Evolutionary conservation across 1,140 invertebrate species (phyloP).

Genomic region (Drosophila persimilis): DNA sequence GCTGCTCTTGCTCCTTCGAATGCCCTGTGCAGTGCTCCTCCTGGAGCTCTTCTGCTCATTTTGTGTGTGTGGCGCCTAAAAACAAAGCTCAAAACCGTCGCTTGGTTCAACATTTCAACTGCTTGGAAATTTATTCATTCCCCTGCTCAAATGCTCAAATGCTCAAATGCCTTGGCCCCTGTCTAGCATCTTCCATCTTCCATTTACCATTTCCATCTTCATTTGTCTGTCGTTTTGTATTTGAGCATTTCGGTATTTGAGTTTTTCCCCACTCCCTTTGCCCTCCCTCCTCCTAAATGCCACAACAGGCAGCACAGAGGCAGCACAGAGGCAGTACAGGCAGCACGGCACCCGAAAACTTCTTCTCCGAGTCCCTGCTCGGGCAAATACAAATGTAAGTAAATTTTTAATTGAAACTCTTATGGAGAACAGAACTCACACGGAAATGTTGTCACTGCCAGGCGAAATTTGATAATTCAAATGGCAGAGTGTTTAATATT

Average conservation of each 20-base stretch:
- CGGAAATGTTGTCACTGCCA: slow-evolving; percentile 33
- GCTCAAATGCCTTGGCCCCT: neutral
- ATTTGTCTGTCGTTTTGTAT: slow-evolving; percentile 67
- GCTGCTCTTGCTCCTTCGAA: neutral
- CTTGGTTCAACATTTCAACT: slow-evolving; percentile 72
- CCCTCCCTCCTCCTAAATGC: slow-evolving; percentile 6
- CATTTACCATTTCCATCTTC: slow-evolving; percentile 26
- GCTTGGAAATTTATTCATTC: slow-evolving; percentile 73
- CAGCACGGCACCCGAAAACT: slow-evolving; percentile 22
- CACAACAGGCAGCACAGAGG: slow-evolving; percentile 24
- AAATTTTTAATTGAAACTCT: slow-evolving; percentile 73
- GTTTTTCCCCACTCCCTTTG: slow-evolving; percentile 15
- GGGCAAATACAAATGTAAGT: slow-evolving; percentile 32
- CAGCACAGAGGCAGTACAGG: neutral
- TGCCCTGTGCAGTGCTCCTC: neutral
- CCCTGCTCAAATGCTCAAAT: slow-evolving; percentile 11
- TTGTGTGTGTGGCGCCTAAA: slow-evolving; percentile 60
- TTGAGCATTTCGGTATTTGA: slow-evolving; percentile 65
- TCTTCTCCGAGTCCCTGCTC: neutral
- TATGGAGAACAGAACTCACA: slow-evolving; percentile 29
- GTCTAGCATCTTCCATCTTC: slow-evolving; percentile 12
- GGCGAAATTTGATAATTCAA: slow-evolving; percentile 56
- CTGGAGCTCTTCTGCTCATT: slow-evolving; percentile 36
- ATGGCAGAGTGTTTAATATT: slow-evolving; percentile 55
- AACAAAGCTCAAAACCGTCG: slow-evolving; percentile 67